Conservation (phyloP, 2,113 vertebrate species). For the Empidonax traillii region DNA sequence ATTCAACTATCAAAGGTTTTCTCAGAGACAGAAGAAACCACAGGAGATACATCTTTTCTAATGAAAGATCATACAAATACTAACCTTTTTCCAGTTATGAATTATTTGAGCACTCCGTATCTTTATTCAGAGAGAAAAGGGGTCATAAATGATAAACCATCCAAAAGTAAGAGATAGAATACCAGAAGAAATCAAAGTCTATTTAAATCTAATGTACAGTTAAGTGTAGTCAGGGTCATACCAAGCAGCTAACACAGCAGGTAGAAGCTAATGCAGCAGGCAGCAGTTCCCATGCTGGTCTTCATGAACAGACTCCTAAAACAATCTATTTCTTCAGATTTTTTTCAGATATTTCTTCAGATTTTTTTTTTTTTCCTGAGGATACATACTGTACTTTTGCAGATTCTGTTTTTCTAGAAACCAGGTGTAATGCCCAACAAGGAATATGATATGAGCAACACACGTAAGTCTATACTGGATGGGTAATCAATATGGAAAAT, state of each 20-base stretch:
- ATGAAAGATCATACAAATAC: neutral
- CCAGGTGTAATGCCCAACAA: neutral
- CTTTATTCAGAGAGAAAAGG: neutral
- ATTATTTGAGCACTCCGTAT: neutral
- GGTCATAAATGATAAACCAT: neutral
- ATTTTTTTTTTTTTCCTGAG: neutral
- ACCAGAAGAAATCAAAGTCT: neutral
- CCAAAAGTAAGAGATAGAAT: neutral
- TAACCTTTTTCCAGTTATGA: neutral
- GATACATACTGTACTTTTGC: neutral
- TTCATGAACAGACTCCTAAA: neutral
- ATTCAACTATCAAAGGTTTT: neutral
- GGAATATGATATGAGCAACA: neutral
- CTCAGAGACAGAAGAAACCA: neutral
- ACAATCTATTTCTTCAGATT: neutral
- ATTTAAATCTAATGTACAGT: neutral
- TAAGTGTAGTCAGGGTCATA: neutral
- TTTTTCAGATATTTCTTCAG: no score
- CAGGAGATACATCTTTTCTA: neutral
- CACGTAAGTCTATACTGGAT: neutral
- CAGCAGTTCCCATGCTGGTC: neutral
- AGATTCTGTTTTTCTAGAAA: neutral
- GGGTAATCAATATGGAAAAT: neutral
- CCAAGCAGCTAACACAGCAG: neutral
- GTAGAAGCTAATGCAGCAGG: neutral